phyloP scores from a whole-genome alignment of 1,140 invertebrate genomes.

The Brachionus asplanchnoidis region DNA sequence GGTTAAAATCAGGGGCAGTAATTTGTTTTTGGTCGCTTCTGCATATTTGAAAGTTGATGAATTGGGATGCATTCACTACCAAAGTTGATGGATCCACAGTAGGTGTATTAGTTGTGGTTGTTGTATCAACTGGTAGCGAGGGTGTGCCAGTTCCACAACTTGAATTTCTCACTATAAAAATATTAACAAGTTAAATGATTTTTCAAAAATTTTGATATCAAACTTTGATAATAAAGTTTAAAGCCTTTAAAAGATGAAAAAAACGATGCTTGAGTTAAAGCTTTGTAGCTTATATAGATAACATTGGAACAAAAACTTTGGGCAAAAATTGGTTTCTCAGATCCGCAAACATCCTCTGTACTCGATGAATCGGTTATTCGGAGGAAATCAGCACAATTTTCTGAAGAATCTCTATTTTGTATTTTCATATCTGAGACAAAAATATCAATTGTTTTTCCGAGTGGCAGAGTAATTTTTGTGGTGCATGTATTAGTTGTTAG shows the following conservation, averaged over 20 bases:
- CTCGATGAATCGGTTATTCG: conserved; percentile 7
- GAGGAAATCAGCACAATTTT: conserved; percentile 1
- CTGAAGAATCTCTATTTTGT: conserved; percentile 13
- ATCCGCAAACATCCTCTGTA: not conserved
- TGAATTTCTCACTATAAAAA: conserved; percentile 14
- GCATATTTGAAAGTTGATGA: not conserved
- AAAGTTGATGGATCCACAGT: not conserved
- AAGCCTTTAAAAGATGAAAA: not conserved
- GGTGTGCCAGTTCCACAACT: conserved; percentile 29
- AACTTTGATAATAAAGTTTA: conserved; percentile 33
- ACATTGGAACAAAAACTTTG: conserved; percentile 18
- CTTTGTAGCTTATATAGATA: conserved; percentile 17
- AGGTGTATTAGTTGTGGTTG: not conserved
- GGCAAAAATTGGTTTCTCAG: not conserved
- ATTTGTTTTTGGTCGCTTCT: not conserved
- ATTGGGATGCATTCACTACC: not conserved
- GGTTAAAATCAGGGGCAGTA: not conserved
- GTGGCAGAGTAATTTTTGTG: not conserved
- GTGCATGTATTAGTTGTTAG: not conserved
- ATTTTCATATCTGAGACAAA: conserved; percentile 31
- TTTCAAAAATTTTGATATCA: not conserved
- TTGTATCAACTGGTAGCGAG: not conserved
- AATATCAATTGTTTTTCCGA: conserved; percentile 12
- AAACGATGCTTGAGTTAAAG: not conserved
- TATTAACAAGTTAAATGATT: not conserved